phyloP scores from a whole-genome alignment of 2,113 vertebrate species.

The Pheucticus melanocephalus region DNA sequence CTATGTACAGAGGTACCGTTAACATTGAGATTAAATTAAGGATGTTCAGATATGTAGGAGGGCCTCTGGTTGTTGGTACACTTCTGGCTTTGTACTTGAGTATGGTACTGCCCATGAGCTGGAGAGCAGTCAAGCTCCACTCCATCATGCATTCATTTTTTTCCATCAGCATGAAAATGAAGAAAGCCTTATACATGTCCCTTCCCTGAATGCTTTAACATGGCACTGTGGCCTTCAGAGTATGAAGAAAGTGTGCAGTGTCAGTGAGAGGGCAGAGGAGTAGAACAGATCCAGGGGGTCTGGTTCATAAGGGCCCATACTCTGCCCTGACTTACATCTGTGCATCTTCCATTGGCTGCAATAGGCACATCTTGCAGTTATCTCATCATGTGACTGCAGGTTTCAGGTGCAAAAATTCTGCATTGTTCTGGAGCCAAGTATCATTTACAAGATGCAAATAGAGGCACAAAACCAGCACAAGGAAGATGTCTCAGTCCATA shows the following conservation, averaged over 20 bases:
- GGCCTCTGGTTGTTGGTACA: neutral
- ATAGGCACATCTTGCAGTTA: neutral
- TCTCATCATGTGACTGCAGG: neutral
- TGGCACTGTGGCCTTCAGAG: neutral
- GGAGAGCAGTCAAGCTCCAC: neutral
- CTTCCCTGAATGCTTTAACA: neutral
- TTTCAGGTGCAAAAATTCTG: neutral
- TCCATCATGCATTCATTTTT: neutral
- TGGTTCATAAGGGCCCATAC: accelerated
- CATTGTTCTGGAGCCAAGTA: neutral
- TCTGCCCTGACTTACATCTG: neutral
- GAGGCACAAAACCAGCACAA: neutral
- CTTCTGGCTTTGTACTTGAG: neutral
- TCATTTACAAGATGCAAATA: neutral
- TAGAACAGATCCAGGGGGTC: neutral
- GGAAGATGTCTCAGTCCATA: neutral
- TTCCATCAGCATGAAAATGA: neutral
- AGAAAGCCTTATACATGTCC: neutral
- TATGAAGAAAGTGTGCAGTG: neutral
- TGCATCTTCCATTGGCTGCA: neutral
- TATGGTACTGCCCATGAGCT: neutral
- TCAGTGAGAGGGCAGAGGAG: neutral
- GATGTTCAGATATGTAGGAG: neutral
- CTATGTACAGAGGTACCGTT: neutral
- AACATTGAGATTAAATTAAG: neutral